A percentile compares a stretch with the other conserved stretches of the same genome.
Conservation (phyloP, 1,140 invertebrate genomes). For the Drosophila pruinosa region DNA sequence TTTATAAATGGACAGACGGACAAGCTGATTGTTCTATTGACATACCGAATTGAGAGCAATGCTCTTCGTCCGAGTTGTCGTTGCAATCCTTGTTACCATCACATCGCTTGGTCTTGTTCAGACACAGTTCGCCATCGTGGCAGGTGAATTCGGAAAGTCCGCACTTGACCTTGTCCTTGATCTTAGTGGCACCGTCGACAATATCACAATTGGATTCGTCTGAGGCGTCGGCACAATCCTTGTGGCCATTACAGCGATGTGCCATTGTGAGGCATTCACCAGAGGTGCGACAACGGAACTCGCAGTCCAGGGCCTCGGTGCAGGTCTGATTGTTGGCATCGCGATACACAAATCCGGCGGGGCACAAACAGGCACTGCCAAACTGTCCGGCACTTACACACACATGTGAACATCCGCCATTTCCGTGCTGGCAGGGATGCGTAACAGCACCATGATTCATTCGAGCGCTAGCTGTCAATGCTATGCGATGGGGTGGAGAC, state of each 20-base stretch:
- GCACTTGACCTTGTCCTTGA: constrained; percentile 83
- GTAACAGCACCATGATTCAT: constrained; percentile 22
- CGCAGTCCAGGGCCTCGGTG: constrained; percentile 83
- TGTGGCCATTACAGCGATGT: constrained; percentile 88
- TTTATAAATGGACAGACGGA: too few species aligned
- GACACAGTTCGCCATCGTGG: constrained; percentile 82
- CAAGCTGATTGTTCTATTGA: not conserved
- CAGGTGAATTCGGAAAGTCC: constrained; percentile 85
- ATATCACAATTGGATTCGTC: constrained; percentile 87
- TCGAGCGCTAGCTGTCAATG: constrained; percentile 42
- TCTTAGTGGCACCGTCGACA: constrained; percentile 52
- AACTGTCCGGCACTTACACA: constrained; percentile 84
- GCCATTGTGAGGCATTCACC: constrained; percentile 87
- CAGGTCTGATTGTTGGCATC: constrained; percentile 84
- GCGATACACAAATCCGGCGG: constrained; percentile 84
- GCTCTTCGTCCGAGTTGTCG: constrained; percentile 90
- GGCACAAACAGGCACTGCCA: constrained; percentile 85
- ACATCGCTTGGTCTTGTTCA: constrained; percentile 85
- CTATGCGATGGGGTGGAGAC: constrained; percentile 41
- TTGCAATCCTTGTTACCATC: constrained; percentile 89
- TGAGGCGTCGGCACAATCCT: constrained; percentile 87
- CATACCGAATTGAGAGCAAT: constrained; percentile 84
- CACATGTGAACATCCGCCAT: constrained; percentile 89
- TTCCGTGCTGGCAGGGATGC: constrained; percentile 86
- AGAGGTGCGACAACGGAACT: constrained; percentile 83